These are phyloP conservation scores for Cantharis nigra DNA, from an alignment of 2,888 invertebrate genomes.

Conservation along the genomic window DNA sequence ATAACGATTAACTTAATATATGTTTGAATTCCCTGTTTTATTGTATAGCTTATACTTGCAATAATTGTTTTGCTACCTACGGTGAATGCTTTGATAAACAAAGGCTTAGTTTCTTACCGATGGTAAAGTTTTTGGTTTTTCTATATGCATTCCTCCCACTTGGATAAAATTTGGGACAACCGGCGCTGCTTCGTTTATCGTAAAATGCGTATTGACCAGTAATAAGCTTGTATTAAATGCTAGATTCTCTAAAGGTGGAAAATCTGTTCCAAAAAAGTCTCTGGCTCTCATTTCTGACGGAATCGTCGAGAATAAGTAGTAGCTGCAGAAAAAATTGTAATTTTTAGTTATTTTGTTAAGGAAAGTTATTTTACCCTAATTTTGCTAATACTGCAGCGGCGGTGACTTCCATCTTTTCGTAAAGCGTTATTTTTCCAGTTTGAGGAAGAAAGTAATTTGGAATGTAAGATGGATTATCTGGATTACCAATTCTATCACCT, in stretches of 20 bases:
- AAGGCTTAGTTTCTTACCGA: not conserved
- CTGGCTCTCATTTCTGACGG: conserved; percentile 55
- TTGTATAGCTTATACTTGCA: not conserved
- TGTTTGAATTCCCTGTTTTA: not conserved
- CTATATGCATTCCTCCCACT: not conserved
- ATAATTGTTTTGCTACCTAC: not conserved
- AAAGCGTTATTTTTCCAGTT: conserved; percentile 58
- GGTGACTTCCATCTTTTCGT: conserved; percentile 58
- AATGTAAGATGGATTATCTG: conserved; percentile 63
- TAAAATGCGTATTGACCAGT: not conserved
- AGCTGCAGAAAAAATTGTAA: conserved; percentile 13
- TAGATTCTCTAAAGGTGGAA: not conserved
- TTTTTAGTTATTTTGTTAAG: not conserved
- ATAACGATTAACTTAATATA: not conserved
- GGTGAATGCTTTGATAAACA: not conserved
- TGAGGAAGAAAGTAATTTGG: conserved; percentile 63
- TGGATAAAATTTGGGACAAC: not conserved
- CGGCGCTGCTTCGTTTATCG: not conserved
- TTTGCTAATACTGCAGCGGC: conserved; percentile 41
- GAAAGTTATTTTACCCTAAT: conserved; percentile 19
- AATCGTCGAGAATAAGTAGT: conserved; percentile 31
- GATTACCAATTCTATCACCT: conserved; percentile 60
- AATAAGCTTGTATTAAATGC: not conserved
- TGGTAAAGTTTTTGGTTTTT: not conserved
- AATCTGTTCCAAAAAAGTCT: conserved; percentile 55